These are phyloP conservation scores for Drosophila parthenogenetica DNA, from an alignment of 2,888 invertebrate genomes.

Conservation along the genomic window DNA sequence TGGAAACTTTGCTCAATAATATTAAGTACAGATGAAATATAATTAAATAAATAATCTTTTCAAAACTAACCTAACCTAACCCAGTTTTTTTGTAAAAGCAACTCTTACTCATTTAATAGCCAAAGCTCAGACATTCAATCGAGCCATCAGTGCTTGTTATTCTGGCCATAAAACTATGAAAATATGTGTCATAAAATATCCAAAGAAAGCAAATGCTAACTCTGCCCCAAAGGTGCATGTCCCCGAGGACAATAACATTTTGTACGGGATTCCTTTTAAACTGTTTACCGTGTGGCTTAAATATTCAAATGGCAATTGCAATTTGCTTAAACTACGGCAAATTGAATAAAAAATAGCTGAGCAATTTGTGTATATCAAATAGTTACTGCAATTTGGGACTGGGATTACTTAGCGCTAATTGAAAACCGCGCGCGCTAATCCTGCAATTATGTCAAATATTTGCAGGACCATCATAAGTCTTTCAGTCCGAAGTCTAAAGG, in stretches of 20 bases:
- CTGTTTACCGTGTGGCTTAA: slow-evolving; percentile 35
- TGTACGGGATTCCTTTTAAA: slow-evolving; percentile 21
- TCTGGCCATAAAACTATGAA: slow-evolving; percentile 8
- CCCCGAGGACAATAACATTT: slow-evolving; percentile 49
- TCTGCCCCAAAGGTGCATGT: slow-evolving; percentile 47
- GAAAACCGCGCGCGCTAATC: slow-evolving; percentile 59
- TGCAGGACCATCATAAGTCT: slow-evolving; percentile 67
- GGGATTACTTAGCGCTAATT: slow-evolving; percentile 65
- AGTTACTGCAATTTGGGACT: slow-evolving; percentile 48
- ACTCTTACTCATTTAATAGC: too few species aligned
- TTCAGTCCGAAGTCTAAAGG: slow-evolving; percentile 22
- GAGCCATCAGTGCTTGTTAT: slow-evolving; percentile 7
- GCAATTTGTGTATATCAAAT: slow-evolving; percentile 38
- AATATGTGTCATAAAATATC: background rate
- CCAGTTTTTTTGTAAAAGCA: background rate
- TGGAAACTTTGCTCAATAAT: background rate
- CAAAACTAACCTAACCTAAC: too few species aligned
- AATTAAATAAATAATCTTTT: too few species aligned
- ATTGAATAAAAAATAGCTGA: slow-evolving; percentile 52
- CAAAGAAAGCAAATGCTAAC: background rate
- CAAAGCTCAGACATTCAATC: background rate
- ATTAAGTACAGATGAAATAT: too few species aligned
- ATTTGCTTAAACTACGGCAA: slow-evolving; percentile 54
- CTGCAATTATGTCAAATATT: slow-evolving; percentile 71
- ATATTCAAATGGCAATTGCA: slow-evolving; percentile 56